Evolutionary conservation across 2,113 vertebrate genomes (phyloP).

Genomic region (Nycticebus coucang): DNA sequence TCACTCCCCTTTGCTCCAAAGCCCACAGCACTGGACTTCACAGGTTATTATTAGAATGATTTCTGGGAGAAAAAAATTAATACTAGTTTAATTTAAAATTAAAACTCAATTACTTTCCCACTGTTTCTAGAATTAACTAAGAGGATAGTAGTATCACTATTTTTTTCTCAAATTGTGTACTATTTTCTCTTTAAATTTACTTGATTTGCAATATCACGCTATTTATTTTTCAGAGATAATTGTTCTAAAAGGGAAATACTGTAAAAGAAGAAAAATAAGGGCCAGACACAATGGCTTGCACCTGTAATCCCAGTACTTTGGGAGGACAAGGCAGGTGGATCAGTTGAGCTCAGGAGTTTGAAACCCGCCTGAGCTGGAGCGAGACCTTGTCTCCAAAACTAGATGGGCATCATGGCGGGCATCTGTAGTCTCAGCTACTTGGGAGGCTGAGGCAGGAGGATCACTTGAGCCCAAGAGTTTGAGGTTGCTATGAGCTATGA

Average conservation of each 20-base stretch:
- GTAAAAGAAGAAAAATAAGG: background rate
- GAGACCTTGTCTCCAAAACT: too few species aligned
- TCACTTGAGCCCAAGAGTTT: too few species aligned
- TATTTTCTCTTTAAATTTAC: background rate
- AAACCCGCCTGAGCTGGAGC: too few species aligned
- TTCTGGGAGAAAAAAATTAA: background rate
- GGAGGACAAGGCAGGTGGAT: too few species aligned
- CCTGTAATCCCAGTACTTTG: too few species aligned
- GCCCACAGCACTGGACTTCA: accelerated
- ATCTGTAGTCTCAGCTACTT: too few species aligned
- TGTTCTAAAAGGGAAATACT: background rate
- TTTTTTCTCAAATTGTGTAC: background rate
- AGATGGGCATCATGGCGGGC: too few species aligned
- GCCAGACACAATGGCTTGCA: too few species aligned
- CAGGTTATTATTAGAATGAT: background rate
- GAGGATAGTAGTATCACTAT: background rate
- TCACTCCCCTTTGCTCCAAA: background rate
- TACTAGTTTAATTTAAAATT: background rate
- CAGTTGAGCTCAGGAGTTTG: too few species aligned
- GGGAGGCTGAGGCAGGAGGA: too few species aligned
- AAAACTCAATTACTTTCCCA: background rate
- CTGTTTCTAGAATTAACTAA: background rate
- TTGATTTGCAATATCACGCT: background rate
- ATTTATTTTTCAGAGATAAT: background rate
- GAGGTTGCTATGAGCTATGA: too few species aligned